Conservation (phyloP, 2,113 vertebrate species). For the Sander lucioperca region DNA sequence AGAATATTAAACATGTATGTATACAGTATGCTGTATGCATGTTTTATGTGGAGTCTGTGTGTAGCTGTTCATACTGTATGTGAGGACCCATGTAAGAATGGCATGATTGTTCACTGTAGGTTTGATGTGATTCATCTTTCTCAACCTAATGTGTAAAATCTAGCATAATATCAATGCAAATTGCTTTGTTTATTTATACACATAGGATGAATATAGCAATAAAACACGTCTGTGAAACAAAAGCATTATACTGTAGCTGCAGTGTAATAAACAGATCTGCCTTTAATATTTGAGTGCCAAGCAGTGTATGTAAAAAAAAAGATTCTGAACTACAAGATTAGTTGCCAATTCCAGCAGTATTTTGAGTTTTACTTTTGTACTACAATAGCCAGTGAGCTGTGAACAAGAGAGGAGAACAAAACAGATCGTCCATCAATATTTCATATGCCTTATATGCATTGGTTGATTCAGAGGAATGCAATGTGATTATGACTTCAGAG, state of each 20-base stretch:
- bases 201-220: not conserved
- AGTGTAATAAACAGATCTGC: constrained; percentile 3
- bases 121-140: not conserved
- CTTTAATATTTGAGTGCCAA: constrained; percentile 7
- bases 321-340: constrained; percentile 2
- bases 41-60: no score
- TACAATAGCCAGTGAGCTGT: constrained; percentile 17
- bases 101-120: no score
- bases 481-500: constrained; percentile 7
- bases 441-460: constrained; percentile 22
- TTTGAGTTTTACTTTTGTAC: constrained; percentile 16
- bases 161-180: not conserved
- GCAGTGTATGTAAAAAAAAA: not conserved
- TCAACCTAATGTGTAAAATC: not conserved
- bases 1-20: no score
- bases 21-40: not conserved
- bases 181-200: not conserved
- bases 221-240: not conserved
- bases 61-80: no score
- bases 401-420: constrained; percentile 4
- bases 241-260: not conserved
- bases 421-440: constrained; percentile 39
- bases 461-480: constrained; percentile 10
- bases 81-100: no score
- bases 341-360: constrained; percentile 13